Base-by-base conservation (phyloP, 2,888 invertebrate genomes). In the Epinotia brunnichana region DNA sequence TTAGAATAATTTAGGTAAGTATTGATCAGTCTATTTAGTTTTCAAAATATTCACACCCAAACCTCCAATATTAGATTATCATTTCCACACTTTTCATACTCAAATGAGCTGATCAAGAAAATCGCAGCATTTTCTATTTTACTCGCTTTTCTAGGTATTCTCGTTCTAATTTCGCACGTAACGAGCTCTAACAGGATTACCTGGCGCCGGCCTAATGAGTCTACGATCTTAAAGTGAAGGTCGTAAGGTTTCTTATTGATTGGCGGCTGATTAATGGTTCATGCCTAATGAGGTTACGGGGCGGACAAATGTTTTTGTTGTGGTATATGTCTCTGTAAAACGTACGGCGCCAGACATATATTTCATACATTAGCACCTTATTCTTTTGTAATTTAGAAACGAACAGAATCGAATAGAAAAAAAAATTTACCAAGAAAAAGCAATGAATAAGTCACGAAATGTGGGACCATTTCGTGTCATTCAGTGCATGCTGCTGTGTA, bases 151-250 rank as follows among this genome's bases (percentile, higher is more conserved):
- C 63, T 63, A 63, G 35, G 21, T 44, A 53, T 17, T 61, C 61
- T n/a, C 54, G 54, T 29, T 69, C 64, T 64, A 66, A 71, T 71
- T 66, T 64, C 66, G 60, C 39, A 21, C 53, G 48, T 71, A 71
- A 71, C 60, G 71, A 71, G 60, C 54, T 54, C 62, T 69, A 71
- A 71, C 66, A 53, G 60, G 71, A 71, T 71, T 66, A 71, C 66
- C 71, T 54, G 56, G 41, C 56, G 48, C 15, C 15, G 5, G 44
- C 29, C 10, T 54, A 71, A 66, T 66, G 60, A 70, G 15, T 15
- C 41, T 7, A n/a, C 29, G 17, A 21, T 61, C 66, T 66, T 66
- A 54, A 44, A n/a, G 5, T 21, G 24, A 51, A n/a, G 9, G 29
- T 11, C 19, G 53, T 41, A 60, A 60, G 60, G 71, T 41, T 66